These are phyloP conservation scores for Thymelicus lineola DNA, from an alignment of 2,888 invertebrate species.

Conservation along the genomic window DNA sequence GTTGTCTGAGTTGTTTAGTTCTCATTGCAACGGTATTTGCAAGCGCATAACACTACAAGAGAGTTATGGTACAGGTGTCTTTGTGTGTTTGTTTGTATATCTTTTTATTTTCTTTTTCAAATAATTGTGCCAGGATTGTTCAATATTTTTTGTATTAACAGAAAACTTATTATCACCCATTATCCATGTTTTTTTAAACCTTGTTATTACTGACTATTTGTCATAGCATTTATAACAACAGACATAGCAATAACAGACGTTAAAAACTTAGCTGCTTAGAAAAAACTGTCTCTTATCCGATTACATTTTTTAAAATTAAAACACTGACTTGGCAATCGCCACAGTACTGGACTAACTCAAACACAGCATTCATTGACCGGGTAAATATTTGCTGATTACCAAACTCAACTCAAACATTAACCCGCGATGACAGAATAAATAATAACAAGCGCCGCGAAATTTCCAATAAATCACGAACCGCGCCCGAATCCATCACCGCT, in stretches of 20 bases:
- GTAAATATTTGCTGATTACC: conserved; percentile 35
- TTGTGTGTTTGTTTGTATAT: too few relatives aligned
- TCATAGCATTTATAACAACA: too few relatives aligned
- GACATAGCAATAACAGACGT: too few relatives aligned
- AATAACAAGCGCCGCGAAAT: conserved; percentile 40
- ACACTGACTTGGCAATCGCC: conserved; percentile 17
- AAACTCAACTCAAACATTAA: conserved; percentile 35
- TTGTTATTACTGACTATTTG: too few relatives aligned
- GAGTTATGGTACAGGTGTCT: background rate
- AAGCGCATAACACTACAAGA: conserved; percentile 3
- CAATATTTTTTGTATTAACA: too few relatives aligned
- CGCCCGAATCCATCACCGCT: conserved; percentile 56
- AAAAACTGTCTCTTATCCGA: too few relatives aligned
- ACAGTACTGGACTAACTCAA: background rate
- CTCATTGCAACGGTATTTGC: background rate
- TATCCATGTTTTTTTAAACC: too few relatives aligned
- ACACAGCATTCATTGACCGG: conserved; percentile 26
- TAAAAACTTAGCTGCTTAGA: too few relatives aligned
- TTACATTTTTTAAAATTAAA: background rate
- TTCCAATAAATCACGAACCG: conserved; percentile 45
- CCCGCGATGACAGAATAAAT: conserved; percentile 33
- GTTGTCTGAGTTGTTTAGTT: conserved; percentile 17
- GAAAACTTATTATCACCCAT: too few relatives aligned
- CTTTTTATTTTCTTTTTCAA: too few relatives aligned
- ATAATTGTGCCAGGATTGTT: too few relatives aligned